Percentiles rank a stretch among this genome's conserved stretches.
Conservation (phyloP, 2,888 invertebrate species). For the Plemyria rubiginata region DNA sequence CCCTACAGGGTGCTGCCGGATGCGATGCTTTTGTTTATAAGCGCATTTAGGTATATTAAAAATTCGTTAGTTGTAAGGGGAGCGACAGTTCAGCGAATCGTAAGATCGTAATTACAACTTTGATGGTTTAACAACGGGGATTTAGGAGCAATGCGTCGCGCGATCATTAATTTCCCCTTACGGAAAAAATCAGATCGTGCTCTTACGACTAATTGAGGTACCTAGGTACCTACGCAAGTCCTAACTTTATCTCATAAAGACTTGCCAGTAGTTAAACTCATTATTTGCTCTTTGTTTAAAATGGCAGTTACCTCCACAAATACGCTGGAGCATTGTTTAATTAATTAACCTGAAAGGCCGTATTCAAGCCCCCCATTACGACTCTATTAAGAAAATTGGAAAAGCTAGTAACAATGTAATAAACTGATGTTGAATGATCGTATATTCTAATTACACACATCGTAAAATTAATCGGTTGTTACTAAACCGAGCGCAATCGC, state of each 20-base stretch:
- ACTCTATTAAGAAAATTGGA: constrained; percentile 39
- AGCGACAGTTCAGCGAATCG: constrained; percentile 70
- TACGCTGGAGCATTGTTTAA: constrained; percentile 34
- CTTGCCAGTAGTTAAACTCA: constrained; percentile 57
- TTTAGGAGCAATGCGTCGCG: constrained; percentile 53
- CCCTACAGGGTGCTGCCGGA: constrained; percentile 62
- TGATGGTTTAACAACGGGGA: constrained; percentile 59
- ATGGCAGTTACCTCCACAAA: constrained; percentile 38
- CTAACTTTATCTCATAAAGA: constrained; percentile 57
- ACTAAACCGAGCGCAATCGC: constrained; percentile 64
- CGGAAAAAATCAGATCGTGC: constrained; percentile 58
- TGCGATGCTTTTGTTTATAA: constrained; percentile 65
- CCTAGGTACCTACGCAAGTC: constrained; percentile 38
- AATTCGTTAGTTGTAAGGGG: constrained; percentile 70
- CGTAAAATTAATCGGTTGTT: constrained; percentile 75
- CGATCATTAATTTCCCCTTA: constrained; percentile 64
- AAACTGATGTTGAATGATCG: constrained; percentile 37
- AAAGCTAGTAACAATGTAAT: constrained; percentile 30
- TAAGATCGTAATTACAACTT: constrained; percentile 75
- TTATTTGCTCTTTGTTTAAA: constrained; percentile 54
- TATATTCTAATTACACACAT: constrained; percentile 70
- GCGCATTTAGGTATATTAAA: constrained; percentile 71
- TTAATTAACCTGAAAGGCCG: constrained; percentile 39
- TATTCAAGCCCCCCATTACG: constrained; percentile 34
- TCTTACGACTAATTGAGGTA: constrained; percentile 68